Conservation (phyloP, 2,113 vertebrate species). For the Cervus canadensis region DNA sequence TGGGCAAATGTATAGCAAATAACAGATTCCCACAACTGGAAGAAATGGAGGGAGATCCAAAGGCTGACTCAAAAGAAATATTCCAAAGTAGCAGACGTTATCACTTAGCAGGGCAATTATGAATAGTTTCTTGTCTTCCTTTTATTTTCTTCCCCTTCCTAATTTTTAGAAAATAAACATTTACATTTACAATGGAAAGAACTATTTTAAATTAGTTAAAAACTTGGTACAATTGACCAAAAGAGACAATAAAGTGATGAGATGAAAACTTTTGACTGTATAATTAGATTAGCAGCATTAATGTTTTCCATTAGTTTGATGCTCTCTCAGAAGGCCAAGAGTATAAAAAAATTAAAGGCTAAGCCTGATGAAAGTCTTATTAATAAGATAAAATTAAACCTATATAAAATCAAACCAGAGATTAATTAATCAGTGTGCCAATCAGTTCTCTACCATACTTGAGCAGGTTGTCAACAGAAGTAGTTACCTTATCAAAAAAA, state of each 20-base stretch:
- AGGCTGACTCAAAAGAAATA: background rate
- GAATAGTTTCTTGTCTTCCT: background rate
- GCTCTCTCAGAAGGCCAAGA: background rate
- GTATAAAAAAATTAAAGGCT: constrained; percentile 27
- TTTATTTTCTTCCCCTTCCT: background rate
- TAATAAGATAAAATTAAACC: constrained; percentile 51
- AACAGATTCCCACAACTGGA: background rate
- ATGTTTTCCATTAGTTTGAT: background rate
- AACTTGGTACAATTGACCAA: background rate
- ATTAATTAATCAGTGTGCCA: constrained; percentile 4
- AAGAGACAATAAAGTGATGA: background rate
- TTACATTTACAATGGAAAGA: background rate
- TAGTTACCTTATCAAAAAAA: background rate
- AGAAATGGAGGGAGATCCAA: background rate
- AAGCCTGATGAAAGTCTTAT: constrained; percentile 18
- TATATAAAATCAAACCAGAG: constrained; percentile 38
- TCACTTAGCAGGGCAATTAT: background rate
- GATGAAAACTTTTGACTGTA: background rate
- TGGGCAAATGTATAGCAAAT: background rate
- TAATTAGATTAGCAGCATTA: constrained; percentile 29
- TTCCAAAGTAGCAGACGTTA: background rate
- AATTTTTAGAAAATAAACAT: constrained; percentile 21
- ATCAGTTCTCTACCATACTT: background rate
- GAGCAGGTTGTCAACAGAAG: background rate
- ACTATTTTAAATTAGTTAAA: constrained; percentile 11